Evolutionary conservation across 2,797 vertebrate genomes (phyloP).

Genomic region (Squalus acanthias): DNA sequence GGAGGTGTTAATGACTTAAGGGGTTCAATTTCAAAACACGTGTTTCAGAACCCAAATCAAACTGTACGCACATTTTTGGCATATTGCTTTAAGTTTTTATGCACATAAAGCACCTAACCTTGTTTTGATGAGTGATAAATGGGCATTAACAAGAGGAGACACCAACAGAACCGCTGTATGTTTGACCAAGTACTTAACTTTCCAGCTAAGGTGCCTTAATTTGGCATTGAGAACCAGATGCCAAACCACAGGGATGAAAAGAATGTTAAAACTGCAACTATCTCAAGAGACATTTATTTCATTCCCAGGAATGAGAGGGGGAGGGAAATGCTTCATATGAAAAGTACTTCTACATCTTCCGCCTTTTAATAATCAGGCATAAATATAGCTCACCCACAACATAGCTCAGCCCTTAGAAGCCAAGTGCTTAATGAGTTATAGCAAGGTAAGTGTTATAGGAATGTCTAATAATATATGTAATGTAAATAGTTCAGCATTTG

Average conservation of each 20-base stretch:
- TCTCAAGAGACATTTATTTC: background rate
- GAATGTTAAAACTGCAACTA: background rate
- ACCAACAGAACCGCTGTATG: background rate
- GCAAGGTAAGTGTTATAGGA: background rate
- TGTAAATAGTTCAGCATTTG: background rate
- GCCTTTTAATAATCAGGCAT: background rate
- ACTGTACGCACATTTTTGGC: background rate
- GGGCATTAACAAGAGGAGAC: background rate
- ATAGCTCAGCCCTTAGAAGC: background rate
- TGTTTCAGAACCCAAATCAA: background rate
- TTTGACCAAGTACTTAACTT: background rate
- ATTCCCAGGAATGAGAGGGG: background rate
- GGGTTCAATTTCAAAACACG: background rate
- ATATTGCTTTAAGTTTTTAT: background rate
- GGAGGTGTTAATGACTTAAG: background rate
- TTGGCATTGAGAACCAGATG: background rate
- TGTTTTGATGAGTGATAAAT: background rate
- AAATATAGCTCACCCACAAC: background rate
- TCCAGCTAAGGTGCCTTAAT: background rate
- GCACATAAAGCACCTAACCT: background rate
- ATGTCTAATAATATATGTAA: background rate
- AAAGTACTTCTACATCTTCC: background rate
- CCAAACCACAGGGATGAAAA: background rate
- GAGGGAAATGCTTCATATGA: background rate
- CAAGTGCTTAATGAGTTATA: background rate